These are phyloP conservation scores for Crotalus tigris DNA, from an alignment of 2,113 vertebrate genomes.

Conservation along the genomic window DNA sequence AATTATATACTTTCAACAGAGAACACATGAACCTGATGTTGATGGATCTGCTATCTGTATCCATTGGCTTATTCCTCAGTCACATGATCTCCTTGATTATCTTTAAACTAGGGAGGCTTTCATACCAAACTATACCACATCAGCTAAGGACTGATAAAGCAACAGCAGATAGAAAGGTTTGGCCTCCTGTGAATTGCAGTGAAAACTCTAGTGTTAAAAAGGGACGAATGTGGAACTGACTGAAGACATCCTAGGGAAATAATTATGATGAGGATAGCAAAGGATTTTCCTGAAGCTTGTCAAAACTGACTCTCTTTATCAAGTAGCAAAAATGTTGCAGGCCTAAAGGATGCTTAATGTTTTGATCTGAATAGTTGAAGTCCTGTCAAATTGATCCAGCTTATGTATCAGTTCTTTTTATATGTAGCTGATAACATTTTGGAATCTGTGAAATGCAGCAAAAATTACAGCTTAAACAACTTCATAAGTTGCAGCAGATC, in stretches of 20 bases:
- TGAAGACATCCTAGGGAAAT: not conserved
- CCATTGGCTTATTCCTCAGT: conserved; percentile 75
- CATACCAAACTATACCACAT: not conserved
- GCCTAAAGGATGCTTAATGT: not conserved
- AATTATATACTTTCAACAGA: conserved; percentile 75
- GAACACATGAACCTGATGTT: conserved; percentile 79
- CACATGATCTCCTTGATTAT: conserved; percentile 73
- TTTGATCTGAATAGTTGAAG: not conserved
- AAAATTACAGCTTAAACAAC: not conserved
- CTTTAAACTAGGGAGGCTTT: conserved; percentile 66
- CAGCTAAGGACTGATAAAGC: conserved; percentile 31
- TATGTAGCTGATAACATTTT: not conserved
- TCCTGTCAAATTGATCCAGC: not conserved
- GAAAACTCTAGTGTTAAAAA: conserved; percentile 31
- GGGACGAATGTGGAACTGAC: not conserved
- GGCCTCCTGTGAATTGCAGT: conserved; percentile 13
- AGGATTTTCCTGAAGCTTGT: not conserved
- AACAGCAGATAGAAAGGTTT: conserved; percentile 25
- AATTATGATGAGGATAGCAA: not conserved
- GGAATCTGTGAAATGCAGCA: not conserved
- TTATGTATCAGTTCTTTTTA: not conserved
- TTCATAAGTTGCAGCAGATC: not conserved
- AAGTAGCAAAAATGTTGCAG: not conserved
- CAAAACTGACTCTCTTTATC: not conserved
- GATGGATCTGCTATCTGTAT: conserved; percentile 67